Conservation (phyloP, 2,113 vertebrate species). For the Thalassarche chlororhynchos region DNA sequence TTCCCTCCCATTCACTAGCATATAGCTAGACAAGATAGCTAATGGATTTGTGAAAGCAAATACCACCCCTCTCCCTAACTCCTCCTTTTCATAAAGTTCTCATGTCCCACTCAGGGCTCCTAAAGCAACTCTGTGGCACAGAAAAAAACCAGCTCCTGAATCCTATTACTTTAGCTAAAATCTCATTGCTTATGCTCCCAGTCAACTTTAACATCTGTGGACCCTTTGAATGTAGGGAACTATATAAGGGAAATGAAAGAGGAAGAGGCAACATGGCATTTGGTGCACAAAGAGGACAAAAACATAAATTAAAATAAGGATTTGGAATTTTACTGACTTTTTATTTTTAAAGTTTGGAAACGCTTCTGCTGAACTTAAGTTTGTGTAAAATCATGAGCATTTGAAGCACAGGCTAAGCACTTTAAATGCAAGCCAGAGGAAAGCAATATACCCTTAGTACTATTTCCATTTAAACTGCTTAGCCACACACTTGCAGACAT, state of each 20-base stretch:
- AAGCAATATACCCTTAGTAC: neutral
- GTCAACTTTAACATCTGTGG: neutral
- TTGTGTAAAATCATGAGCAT: neutral
- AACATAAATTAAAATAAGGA: neutral
- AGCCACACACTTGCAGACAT: slow-evolving; percentile 45
- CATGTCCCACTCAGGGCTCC: neutral
- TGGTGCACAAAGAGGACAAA: neutral
- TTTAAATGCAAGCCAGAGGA: slow-evolving; percentile 8
- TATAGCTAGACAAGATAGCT: neutral
- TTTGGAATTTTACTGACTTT: neutral
- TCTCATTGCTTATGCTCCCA: neutral
- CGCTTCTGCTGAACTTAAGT: neutral
- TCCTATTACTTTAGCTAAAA: neutral
- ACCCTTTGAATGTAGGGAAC: neutral
- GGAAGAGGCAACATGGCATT: neutral
- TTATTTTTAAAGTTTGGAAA: neutral
- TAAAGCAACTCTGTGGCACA: neutral
- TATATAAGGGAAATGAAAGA: neutral
- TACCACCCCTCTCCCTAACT: neutral
- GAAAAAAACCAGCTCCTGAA: neutral
- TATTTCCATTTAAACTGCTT: slow-evolving; percentile 64
- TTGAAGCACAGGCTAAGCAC: neutral
- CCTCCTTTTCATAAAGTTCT: neutral
- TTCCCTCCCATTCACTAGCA: neutral
- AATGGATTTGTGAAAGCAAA: neutral